Evolutionary conservation across 2,797 vertebrate species (phyloP).

Genomic region (Tamandua tetradactyla): DNA sequence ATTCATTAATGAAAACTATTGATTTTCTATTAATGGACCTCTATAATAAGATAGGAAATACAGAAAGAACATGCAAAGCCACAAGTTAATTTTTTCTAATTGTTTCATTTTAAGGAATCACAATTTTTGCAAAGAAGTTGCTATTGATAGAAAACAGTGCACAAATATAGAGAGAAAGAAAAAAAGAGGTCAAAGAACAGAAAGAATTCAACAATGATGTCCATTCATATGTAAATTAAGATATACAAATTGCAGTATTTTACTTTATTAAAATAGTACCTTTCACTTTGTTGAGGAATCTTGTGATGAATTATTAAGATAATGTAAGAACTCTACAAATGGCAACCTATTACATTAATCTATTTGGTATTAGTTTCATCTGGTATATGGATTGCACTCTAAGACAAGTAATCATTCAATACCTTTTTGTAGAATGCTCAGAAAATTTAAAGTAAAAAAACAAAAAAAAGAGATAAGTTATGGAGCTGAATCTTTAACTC

Average conservation of each 20-base stretch:
- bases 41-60: conserved; percentile 35
- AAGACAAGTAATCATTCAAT: neutral
- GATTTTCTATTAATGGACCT: conserved; percentile 12
- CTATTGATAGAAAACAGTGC: conserved; percentile 65
- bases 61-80: conserved; percentile 76
- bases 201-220: neutral
- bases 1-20: conserved; percentile 12
- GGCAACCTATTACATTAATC: neutral
- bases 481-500: neutral
- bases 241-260: neutral
- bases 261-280: neutral
- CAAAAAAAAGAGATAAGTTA: neutral
- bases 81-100: neutral
- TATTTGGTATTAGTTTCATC: neutral
- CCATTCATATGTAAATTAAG: neutral
- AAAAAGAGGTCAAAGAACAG: conserved; percentile 35
- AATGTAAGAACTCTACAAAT: neutral
- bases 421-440: neutral
- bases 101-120: conserved; percentile 51
- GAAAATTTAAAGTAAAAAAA: neutral
- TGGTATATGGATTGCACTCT: neutral
- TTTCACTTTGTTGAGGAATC: neutral
- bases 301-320: neutral
- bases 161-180: conserved; percentile 55
- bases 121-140: conserved; percentile 57